phyloP scores from a whole-genome alignment of 2,797 vertebrate genomes.

The Scarus forsteni region DNA sequence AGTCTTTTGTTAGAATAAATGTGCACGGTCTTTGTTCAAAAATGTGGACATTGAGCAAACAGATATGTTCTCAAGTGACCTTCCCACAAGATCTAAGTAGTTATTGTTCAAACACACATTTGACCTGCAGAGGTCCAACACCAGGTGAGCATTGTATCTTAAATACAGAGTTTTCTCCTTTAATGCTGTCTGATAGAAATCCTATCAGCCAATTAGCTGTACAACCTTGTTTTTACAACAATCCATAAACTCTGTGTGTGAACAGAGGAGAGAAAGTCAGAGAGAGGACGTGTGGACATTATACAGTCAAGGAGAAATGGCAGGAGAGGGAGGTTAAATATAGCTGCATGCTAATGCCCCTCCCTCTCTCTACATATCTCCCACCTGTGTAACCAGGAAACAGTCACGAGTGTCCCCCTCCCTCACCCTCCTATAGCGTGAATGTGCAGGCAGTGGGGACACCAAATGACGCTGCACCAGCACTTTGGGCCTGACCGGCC shows the following conservation, averaged over 20 bases:
- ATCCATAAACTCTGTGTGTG: conserved; percentile 69
- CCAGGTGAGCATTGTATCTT: conserved; percentile 24
- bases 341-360: conserved; percentile 52
- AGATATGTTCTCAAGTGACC: too few species aligned
- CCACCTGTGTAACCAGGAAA: conserved; percentile 65
- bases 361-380: conserved; percentile 40
- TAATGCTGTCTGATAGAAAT: conserved; percentile 78
- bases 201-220: conserved; percentile 73
- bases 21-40: too few species aligned
- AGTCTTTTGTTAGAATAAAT: too few species aligned
- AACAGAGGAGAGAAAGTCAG: conserved; percentile 48
- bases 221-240: conserved; percentile 55
- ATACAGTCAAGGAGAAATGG: conserved; percentile 57
- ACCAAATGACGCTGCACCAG: conserved; percentile 76
- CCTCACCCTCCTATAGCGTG: conserved; percentile 8
- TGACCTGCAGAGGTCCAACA: conserved; percentile 24
- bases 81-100: too few species aligned
- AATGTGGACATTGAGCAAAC: too few species aligned
- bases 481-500: conserved; percentile 66
- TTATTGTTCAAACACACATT: conserved; percentile 11
- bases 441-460: conserved; percentile 56
- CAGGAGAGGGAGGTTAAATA: conserved; percentile 64
- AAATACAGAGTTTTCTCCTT: conserved; percentile 57
- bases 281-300: conserved; percentile 41
- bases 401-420: conserved; percentile 44